Evolutionary conservation across 2,888 invertebrate genomes (phyloP).

Genomic region (Camptogramma bilineatum): DNA sequence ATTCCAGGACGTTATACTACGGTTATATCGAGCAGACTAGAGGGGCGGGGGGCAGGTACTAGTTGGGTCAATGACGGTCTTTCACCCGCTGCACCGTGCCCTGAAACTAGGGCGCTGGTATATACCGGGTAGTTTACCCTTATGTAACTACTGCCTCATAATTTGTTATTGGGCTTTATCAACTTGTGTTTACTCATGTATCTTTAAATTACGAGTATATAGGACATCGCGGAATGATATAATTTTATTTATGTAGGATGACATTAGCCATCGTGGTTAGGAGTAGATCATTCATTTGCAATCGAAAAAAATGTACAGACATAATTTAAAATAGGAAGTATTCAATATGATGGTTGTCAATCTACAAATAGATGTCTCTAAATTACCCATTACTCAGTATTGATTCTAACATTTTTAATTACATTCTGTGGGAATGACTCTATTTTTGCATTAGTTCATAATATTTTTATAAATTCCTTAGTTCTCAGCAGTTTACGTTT

Average conservation of each 20-base stretch:
- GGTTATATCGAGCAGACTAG: slow-evolving; percentile 65
- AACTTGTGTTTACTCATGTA: neutral
- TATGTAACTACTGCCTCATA: slow-evolving; percentile 23
- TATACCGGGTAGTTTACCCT: slow-evolving; percentile 30
- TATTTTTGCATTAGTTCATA: neutral
- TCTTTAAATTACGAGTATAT: no score
- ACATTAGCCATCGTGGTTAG: no score
- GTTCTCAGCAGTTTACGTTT: slow-evolving; percentile 18
- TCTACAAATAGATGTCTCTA: no score
- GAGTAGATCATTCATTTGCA: no score
- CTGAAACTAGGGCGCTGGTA: slow-evolving; percentile 72
- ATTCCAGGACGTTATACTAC: slow-evolving; percentile 59
- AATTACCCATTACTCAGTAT: no score
- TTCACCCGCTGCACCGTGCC: slow-evolving; percentile 74
- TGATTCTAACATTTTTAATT: no score
- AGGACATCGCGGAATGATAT: no score
- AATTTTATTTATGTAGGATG: no score
- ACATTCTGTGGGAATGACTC: neutral
- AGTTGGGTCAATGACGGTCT: slow-evolving; percentile 79
- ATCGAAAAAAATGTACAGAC: no score
- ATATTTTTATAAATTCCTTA: slow-evolving; percentile 14
- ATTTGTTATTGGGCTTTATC: slow-evolving; percentile 2
- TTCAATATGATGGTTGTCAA: no score
- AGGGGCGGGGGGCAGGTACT: slow-evolving; percentile 60
- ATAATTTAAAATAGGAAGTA: no score